Evolutionary conservation across 2,888 invertebrate genomes (phyloP).

Genomic region (Philaethria dido): DNA sequence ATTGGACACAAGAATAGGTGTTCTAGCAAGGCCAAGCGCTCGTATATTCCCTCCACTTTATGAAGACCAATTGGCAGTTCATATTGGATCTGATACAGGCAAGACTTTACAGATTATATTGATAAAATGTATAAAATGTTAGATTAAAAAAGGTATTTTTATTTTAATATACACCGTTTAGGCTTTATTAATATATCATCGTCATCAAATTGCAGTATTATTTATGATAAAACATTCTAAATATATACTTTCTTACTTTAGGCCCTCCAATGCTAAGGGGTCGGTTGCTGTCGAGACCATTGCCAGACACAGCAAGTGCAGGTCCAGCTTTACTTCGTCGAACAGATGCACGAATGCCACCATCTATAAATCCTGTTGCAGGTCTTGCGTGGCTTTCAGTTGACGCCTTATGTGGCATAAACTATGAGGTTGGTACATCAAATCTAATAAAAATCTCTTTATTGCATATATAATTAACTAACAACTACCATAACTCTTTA

Average conservation of each 20-base stretch:
- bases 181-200: too few relatives aligned
- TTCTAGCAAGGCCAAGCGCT: slow-evolving; percentile 90
- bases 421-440: slow-evolving; percentile 93
- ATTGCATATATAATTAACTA: too few relatives aligned
- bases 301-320: slow-evolving; percentile 89
- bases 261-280: slow-evolving; percentile 86
- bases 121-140: background rate
- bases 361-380: slow-evolving; percentile 77
- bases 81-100: slow-evolving; percentile 82
- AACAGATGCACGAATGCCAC: slow-evolving; percentile 79
- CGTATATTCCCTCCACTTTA: slow-evolving; percentile 92
- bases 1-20: slow-evolving; percentile 87
- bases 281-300: slow-evolving; percentile 86
- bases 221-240: background rate
- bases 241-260: slow-evolving; percentile 44
- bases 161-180: too few relatives aligned
- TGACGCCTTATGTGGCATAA: slow-evolving; percentile 91
- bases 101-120: background rate
- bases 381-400: slow-evolving; percentile 93
- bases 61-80: slow-evolving; percentile 91
- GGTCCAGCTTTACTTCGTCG: slow-evolving; percentile 87
- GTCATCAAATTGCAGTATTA: too few relatives aligned
- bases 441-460: too few relatives aligned
- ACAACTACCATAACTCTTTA: too few relatives aligned
- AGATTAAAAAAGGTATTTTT: too few relatives aligned